Evolutionary conservation across 2,888 invertebrate species (phyloP).

Genomic region (Stenurella melanura): DNA sequence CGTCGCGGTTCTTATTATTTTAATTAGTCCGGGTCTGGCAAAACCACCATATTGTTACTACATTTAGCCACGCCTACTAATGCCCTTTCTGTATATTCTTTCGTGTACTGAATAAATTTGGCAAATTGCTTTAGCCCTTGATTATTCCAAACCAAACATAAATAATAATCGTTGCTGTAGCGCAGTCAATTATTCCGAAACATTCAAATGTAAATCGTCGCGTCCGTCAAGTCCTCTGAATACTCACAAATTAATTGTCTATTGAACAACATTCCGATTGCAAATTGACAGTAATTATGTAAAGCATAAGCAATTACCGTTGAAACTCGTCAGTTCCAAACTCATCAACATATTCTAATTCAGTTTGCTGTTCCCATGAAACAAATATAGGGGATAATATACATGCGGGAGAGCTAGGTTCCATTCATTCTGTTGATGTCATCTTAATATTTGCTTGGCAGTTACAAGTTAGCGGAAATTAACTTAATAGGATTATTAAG

Average conservation of each 20-base stretch:
- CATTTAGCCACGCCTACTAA: no score
- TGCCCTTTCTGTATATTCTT: background rate
- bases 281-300: slow-evolving; percentile 20
- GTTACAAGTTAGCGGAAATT: background rate
- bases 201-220: slow-evolving; percentile 11
- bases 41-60: no score
- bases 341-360: background rate
- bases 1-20: no score
- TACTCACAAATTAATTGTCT: slow-evolving; percentile 8
- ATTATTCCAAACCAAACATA: background rate
- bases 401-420: background rate
- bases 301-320: slow-evolving; percentile 5
- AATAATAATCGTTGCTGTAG: background rate
- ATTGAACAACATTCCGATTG: slow-evolving; percentile 7
- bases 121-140: background rate
- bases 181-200: slow-evolving; percentile 9
- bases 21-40: no score
- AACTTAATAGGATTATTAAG: background rate
- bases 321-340: slow-evolving; percentile 1
- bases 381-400: background rate
- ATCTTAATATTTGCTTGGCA: background rate
- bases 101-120: no score
- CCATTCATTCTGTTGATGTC: background rate
- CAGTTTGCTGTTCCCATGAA: background rate
- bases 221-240: background rate